phyloP scores from a whole-genome alignment of 1,140 invertebrate genomes.

The Calliphora vicina region DNA sequence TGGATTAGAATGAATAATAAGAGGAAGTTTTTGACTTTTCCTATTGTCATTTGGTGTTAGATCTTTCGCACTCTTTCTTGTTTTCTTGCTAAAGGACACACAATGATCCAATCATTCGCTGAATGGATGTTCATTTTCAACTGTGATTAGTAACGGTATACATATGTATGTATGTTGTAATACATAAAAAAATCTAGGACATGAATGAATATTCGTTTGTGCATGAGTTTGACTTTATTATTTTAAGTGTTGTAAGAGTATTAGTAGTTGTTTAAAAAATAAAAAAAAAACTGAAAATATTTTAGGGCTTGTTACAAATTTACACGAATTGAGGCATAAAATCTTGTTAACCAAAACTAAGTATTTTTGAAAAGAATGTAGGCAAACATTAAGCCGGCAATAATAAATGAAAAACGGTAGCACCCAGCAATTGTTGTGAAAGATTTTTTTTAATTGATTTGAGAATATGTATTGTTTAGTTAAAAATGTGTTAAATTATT shows the following conservation, averaged over 20 bases:
- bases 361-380: neutral
- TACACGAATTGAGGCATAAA: conserved; percentile 23
- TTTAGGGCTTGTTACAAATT: neutral
- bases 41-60: neutral
- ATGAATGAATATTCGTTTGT: neutral
- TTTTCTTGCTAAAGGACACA: neutral
- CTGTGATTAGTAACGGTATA: neutral
- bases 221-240: neutral
- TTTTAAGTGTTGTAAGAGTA: conserved; percentile 1
- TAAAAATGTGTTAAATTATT: neutral
- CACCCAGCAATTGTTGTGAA: neutral
- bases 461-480: neutral
- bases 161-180: no score
- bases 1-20: conserved; percentile 40
- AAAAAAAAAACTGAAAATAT: neutral
- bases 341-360: conserved; percentile 17
- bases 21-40: conserved; percentile 44
- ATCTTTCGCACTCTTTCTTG: neutral
- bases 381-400: neutral
- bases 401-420: neutral
- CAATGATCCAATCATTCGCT: neutral
- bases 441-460: neutral
- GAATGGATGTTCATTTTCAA: neutral
- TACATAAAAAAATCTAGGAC: neutral
- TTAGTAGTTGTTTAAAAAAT: neutral